Evolutionary conservation across 2,888 invertebrate genomes (phyloP), one percentile per base, ranked within the genome.

Genomic region (Blera fallax): DNA sequence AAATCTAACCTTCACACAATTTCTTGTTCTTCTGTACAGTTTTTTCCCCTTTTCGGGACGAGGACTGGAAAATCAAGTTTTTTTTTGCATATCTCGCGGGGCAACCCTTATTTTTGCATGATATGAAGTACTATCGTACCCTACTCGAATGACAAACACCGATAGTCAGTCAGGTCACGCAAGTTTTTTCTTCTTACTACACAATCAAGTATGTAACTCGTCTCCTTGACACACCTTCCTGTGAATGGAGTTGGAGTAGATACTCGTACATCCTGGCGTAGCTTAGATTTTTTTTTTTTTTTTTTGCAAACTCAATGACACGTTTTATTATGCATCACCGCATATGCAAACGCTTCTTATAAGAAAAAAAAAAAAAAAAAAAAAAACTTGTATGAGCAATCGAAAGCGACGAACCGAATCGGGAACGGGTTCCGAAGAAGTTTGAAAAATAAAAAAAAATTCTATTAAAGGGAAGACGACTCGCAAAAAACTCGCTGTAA

Each of bases 151-250:
- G n/a, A n/a, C n/a, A n/a, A n/a, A n/a, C n/a, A n/a, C n/a, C n/a
- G n/a, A 62, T 56, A 69, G 76, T 58, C 54, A 80, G 85, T 76
- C 85, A 77, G 76, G 85, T 80, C 85, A 80, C 72, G 85, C 85
- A 81, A 62, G 80, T 81, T 85, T 77, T n/a, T n/a, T n/a, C n/a
- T n/a, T n/a, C n/a, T n/a, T 73, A 24, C 14, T 14, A 52, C 45
- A n/a, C 29, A 69, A 54, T 45, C 52, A 32, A 69, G 52, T n/a
- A n/a, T n/a, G n/a, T 73, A 43, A 14, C 70, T 48, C 54, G 65
- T 62, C 72, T 50, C 64, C 74, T 74, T 84, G 84, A 76, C 84
- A 79, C 79, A 84, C 79, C 79, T 84, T 79, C 64, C 72, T 65
- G 43, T 24, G 43, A 2, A 43, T 64, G 34, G 62, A 27, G 48